Base-by-base conservation (phyloP, 2,113 vertebrate genomes). In the Cinclus cinclus region DNA sequence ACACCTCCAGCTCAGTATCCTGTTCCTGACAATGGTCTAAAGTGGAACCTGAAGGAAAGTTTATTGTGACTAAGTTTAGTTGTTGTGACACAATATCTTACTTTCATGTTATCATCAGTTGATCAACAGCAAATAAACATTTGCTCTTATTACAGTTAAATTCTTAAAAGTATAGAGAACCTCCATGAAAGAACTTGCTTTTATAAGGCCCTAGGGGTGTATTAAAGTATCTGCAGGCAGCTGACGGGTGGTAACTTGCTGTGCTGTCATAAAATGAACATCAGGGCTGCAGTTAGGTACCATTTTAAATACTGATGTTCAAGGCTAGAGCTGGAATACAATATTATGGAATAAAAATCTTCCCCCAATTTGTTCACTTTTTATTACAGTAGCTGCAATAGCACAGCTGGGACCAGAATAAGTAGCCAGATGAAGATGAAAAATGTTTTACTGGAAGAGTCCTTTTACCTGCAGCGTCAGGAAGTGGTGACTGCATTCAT, bases 371-470 rank as follows among this genome's bases (percentile, higher is more conserved):
- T 75, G 81, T 84, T 69, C 28, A 42, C 42, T 91, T 91, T 96
- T 92, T 92, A 94, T 87, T 90, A 76, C 64, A 91, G 87, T 50
- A 78, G 60, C 42, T 91, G 74, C 69, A 96, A 87, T 67, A 84
- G 83, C 77, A 91, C 92, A 92, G 73, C 77, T 94, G 90, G 87
- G 93, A 95, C 81, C 44, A 60, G 27, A 82, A 82, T 11, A 94
- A 92, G 74, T 52, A 82, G 74, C 63, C 87, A 79, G 60, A 70
- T 28, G 60, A 95, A 94, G 68, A 84, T 75, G 65, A 96, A 89
- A 90, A 93, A 90, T 69, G n/a, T 42, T 93, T 93, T 95, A 76
- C 89, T 89, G 68, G 68, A 95, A 96, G 15, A 90, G 67, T 46
- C 80, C 41, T 75, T 89, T 87, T 91, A 81, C 83, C 55, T 81